phyloP scores from a whole-genome alignment of 2,797 vertebrate genomes.

The Etheostoma perlongum region DNA sequence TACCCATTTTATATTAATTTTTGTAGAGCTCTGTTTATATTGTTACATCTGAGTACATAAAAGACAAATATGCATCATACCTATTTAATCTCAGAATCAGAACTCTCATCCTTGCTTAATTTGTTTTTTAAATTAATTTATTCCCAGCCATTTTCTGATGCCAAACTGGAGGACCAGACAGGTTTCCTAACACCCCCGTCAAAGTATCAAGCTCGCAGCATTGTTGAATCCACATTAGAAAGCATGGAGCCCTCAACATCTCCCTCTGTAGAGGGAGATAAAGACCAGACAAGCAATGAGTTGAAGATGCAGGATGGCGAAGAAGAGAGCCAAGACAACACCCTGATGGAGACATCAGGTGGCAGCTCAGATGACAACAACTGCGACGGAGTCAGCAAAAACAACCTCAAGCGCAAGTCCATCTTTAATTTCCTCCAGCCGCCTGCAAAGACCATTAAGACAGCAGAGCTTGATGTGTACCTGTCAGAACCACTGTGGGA shows the following conservation, averaged over 20 bases:
- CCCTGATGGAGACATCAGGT: background rate
- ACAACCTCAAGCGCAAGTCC: conserved; percentile 75
- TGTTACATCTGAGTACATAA: background rate
- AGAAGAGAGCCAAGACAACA: conserved; percentile 25
- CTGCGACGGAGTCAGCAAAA: background rate
- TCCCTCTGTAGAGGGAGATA: conserved; percentile 2
- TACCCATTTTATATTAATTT: background rate
- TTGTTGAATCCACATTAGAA: conserved; percentile 65
- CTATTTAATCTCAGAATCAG: background rate
- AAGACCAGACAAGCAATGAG: conserved; percentile 13
- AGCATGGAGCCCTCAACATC: conserved; percentile 14
- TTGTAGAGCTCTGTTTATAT: background rate
- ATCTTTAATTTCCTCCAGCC: conserved; percentile 67
- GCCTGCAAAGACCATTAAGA: conserved; percentile 64
- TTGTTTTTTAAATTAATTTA: conserved; percentile 5
- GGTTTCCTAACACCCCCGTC: conserved; percentile 69
- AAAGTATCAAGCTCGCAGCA: conserved; percentile 66
- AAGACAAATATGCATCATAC: background rate
- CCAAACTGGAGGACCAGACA: conserved; percentile 37
- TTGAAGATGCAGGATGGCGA: conserved; percentile 20
- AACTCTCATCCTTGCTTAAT: background rate
- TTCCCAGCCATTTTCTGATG: conserved; percentile 78
- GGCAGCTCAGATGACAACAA: conserved; percentile 43
- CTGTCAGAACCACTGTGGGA: conserved; percentile 75
- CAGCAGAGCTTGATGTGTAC: conserved; percentile 77